Base-by-base conservation (phyloP, 2,888 invertebrate genomes). In the Rugalucina vietnamica region DNA sequence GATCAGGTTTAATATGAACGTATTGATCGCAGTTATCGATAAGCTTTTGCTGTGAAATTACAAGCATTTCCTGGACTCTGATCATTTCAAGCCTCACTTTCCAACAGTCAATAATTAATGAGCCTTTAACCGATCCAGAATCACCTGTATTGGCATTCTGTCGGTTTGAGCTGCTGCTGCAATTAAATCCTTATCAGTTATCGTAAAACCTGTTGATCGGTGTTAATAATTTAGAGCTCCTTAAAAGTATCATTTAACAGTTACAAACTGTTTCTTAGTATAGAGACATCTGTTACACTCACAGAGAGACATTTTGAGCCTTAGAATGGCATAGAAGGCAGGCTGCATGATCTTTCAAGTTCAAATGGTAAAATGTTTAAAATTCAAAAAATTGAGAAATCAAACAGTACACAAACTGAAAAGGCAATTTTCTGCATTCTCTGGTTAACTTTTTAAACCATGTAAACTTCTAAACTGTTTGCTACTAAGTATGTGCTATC, bases 21-120 rank as follows among this genome's bases (percentile, higher is more conserved):
- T 65, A 65, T 65, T 65, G 65, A 65, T 65, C 65, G 10, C 29
- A 3, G 29, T 65, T 65, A 18, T 34, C 34, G 65, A 65, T 65
- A 65, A 65, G 34, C 32, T 65, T 65, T 34, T 24, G 29, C 65
- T 65, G 65, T 65, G 65, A 65, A 21, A 65, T 65, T 65, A 34
- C 65, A 65, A 34, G 65, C 65, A 34, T 65, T 34, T 65, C 65
- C 65, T 65, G 3, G 3, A 10, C 65, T 65, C 29, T 12, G 32
- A 65, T 65, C 65, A 65, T 65, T 65, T 65, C 65, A 65, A 34
- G 65, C 65, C 65, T 34, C 34, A 34, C 34, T 65, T 65, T 65
- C 5, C 65, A 32, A 1, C 21, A n/a, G 34, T 65, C 65, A 65
- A 65, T 65, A 65, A 65, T 65, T 65, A 65, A 65, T 65, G 21